Evolutionary conservation across 2,113 vertebrate genomes (phyloP).

Genomic region (Phylloscopus trochilus): DNA sequence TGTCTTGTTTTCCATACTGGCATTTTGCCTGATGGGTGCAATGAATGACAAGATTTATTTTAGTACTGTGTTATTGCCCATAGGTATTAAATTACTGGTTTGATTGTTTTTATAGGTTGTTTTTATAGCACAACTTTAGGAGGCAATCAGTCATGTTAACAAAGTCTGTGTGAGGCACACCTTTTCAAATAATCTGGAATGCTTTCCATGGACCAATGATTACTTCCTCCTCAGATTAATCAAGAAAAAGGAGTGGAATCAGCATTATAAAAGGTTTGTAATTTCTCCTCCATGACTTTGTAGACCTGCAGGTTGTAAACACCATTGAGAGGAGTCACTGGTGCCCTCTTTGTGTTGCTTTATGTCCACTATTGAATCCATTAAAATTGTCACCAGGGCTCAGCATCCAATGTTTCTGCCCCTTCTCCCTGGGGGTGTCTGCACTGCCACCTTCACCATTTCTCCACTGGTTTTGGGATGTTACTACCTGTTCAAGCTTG

Average conservation of each 20-base stretch:
- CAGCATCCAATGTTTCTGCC: accelerated
- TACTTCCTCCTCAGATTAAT: not conserved
- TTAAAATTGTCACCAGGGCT: not conserved
- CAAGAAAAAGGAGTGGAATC: not conserved
- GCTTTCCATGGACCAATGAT: not conserved
- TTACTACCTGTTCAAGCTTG: not conserved
- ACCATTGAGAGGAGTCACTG: not conserved
- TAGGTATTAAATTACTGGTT: not conserved
- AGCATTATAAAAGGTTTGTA: not conserved
- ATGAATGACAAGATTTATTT: not conserved
- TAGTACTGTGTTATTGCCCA: not conserved
- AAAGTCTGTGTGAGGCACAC: not conserved
- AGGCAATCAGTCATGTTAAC: not conserved
- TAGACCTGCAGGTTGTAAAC: not conserved
- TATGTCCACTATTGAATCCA: not conserved
- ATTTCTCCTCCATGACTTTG: not conserved
- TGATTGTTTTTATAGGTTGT: not conserved
- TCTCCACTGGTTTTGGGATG: not conserved
- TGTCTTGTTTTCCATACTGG: not conserved
- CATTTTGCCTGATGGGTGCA: not conserved
- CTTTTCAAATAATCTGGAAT: not conserved
- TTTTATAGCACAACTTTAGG: not conserved
- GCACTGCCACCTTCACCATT: not conserved
- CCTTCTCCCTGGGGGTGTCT: not conserved
- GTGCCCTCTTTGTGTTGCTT: not conserved